A percentile compares a stretch with the other conserved stretches of the same genome.
Evolutionary conservation across 2,113 vertebrate genomes (phyloP).

Genomic region (Zapornia atra): DNA sequence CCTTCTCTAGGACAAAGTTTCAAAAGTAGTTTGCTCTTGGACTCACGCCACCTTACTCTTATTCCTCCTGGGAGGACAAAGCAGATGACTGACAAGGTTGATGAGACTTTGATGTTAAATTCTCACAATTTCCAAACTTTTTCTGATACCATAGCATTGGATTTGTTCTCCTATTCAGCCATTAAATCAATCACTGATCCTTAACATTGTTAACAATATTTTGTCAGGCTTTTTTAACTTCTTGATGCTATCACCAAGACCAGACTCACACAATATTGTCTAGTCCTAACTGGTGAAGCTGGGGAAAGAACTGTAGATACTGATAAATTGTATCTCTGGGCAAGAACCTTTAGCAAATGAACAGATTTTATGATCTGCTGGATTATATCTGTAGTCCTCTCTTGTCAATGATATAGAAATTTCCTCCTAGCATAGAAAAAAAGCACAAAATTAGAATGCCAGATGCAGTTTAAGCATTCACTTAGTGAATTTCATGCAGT

Average conservation of each 20-base stretch:
- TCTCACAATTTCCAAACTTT: not conserved
- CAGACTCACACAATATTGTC: not conserved
- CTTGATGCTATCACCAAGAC: not conserved
- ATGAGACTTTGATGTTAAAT: not conserved
- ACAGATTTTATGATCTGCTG: not conserved
- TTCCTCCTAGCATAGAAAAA: not conserved
- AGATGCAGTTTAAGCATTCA: not conserved
- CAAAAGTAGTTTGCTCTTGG: not conserved
- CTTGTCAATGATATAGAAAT: not conserved
- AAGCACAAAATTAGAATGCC: not conserved
- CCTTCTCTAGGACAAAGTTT: constrained; percentile 15
- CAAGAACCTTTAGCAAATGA: not conserved
- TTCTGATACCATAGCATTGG: not conserved
- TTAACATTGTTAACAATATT: not conserved
- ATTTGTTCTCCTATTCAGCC: not conserved
- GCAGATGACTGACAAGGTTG: constrained; percentile 7
- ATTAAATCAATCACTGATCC: not conserved
- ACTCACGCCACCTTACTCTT: not conserved
- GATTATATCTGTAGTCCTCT: not conserved
- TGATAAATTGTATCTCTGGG: not conserved
- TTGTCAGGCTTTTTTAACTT: not conserved
- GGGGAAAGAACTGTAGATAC: not conserved
- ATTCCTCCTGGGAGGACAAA: not conserved
- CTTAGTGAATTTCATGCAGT: not conserved
- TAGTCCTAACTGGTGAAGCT: not conserved